These are phyloP conservation scores for Thaumetopoea pityocampa DNA, from an alignment of 1,140 invertebrate species.

Conservation along the genomic window DNA sequence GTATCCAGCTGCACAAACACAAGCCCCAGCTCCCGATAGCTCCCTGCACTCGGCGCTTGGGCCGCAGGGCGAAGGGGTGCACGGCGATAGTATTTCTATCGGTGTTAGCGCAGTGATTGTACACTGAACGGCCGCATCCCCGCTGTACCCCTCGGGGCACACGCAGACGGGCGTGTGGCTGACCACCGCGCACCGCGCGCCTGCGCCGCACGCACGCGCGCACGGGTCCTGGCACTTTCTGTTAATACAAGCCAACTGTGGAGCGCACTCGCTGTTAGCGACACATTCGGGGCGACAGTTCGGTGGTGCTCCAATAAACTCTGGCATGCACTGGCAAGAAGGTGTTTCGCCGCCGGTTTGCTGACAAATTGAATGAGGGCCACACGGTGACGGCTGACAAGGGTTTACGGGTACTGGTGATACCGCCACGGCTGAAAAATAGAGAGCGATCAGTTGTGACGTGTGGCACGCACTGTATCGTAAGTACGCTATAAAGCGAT, in stretches of 20 bases:
- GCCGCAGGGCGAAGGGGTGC: conserved; percentile 78
- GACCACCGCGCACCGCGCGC: conserved; percentile 81
- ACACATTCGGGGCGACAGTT: conserved; percentile 85
- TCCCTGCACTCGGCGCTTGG: conserved; percentile 78
- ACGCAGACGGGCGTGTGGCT: conserved; percentile 82
- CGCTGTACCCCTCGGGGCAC: conserved; percentile 77
- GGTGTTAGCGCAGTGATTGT: conserved; percentile 36
- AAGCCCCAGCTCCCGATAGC: conserved; percentile 75
- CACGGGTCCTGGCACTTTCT: conserved; percentile 86
- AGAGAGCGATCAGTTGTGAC: too few relatives aligned
- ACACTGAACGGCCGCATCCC: conserved; percentile 79
- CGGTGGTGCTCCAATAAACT: conserved; percentile 81
- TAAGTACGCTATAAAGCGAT: too few relatives aligned
- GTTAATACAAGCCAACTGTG: conserved; percentile 82
- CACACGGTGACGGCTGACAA: conserved; percentile 84
- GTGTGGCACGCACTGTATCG: too few relatives aligned
- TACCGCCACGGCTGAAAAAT: conserved; percentile 31
- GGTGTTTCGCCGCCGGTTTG: conserved; percentile 73
- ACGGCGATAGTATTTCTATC: conserved; percentile 60
- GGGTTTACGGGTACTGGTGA: conserved; percentile 75
- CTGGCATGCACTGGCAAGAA: conserved; percentile 81
- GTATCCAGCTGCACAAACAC: conserved; percentile 76
- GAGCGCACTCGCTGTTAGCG: conserved; percentile 84
- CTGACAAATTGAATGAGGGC: conserved; percentile 85
- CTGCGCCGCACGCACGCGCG: conserved; percentile 82